A percentile compares a stretch with the other conserved stretches of the same genome.
Evolutionary conservation across 1,140 invertebrate genomes (phyloP).

Genomic region (Harpegnathos saltator): DNA sequence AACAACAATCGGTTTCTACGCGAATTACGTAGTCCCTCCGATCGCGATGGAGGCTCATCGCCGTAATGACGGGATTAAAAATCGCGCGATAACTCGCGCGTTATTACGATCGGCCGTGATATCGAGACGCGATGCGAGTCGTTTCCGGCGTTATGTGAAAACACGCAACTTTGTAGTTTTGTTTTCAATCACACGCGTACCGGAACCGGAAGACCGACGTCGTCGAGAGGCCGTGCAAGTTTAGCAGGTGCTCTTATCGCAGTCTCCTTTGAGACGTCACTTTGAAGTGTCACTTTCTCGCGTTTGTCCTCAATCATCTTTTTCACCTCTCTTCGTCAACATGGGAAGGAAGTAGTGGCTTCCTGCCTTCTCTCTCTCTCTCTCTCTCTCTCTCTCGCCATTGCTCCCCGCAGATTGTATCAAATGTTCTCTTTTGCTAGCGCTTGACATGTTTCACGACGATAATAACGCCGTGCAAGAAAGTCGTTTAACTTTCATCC

Average conservation of each 20-base stretch:
- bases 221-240: conserved; percentile 7
- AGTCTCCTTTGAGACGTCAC: conserved; percentile 13
- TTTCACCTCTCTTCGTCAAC: conserved; percentile 12
- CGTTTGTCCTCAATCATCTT: conserved; percentile 20
- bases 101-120: too few relatives aligned
- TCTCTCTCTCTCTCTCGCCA: neutral
- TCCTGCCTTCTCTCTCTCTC: conserved; percentile 10
- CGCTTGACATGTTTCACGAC: neutral
- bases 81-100: neutral
- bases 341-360: conserved; percentile 3
- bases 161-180: neutral
- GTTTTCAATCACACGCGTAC: conserved; percentile 15
- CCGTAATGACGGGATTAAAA: neutral
- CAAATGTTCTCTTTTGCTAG: conserved; percentile 8
- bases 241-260: conserved; percentile 11
- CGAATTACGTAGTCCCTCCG: neutral
- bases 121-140: neutral
- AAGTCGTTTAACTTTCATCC: neutral
- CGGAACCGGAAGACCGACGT: conserved; percentile 39
- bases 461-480: neutral
- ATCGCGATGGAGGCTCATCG: neutral
- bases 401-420: neutral
- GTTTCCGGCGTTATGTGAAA: conserved; percentile 17
- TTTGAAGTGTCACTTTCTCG: conserved; percentile 26
- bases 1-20: neutral